Evolutionary conservation across 2,113 vertebrate genomes (phyloP).

Genomic region (Burhinus oedicnemus): DNA sequence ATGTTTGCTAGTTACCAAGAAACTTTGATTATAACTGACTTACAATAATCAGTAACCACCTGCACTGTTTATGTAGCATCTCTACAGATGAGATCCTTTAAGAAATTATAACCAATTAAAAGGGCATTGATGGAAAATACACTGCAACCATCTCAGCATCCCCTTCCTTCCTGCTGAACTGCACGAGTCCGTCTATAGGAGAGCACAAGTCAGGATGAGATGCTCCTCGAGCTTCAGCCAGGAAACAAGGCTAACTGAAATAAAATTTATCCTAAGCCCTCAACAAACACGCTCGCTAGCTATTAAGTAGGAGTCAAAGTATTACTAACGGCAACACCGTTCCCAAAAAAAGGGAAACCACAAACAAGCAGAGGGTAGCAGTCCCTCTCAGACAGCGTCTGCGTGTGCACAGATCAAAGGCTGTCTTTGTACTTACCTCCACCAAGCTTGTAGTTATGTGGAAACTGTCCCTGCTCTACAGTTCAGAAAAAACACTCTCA

Average conservation of each 20-base stretch:
- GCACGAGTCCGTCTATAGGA: rapidly evolving
- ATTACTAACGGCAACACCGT: background rate
- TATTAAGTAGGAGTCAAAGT: background rate
- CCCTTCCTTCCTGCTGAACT: background rate
- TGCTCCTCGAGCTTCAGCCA: background rate
- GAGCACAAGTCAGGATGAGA: background rate
- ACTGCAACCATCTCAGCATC: no score
- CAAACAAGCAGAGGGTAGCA: background rate
- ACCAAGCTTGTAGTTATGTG: background rate
- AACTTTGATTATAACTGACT: background rate
- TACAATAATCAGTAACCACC: background rate
- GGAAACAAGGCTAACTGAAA: background rate
- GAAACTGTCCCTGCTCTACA: background rate
- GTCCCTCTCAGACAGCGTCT: background rate
- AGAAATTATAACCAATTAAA: background rate
- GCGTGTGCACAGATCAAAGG: background rate
- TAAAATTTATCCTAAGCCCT: background rate
- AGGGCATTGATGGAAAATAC: background rate
- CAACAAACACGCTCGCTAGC: background rate
- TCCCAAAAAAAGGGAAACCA: background rate
- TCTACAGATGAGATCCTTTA: background rate
- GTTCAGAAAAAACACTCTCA: background rate
- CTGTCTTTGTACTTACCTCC: background rate
- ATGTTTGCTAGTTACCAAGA: background rate
- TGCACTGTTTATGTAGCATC: background rate